A percentile compares a stretch with the other conserved stretches of the same genome.
Conservation (phyloP, 2,113 vertebrate species). For the Gymnarchus niloticus region DNA sequence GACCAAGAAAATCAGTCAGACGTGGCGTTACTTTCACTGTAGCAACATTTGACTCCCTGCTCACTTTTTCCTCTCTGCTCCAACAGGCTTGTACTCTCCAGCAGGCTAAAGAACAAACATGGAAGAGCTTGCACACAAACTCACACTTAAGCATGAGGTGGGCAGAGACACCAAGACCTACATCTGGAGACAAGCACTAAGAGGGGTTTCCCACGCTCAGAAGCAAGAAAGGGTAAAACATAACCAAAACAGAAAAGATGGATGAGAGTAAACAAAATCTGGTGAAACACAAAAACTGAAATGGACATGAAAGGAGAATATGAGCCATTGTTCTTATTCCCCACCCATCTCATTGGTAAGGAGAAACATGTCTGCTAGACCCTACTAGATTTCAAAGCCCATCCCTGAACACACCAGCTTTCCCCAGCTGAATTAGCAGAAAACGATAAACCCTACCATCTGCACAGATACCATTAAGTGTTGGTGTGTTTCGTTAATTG, state of each 20-base stretch:
- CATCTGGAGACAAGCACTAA: background rate
- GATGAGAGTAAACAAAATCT: conserved; percentile 11
- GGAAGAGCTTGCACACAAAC: conserved; percentile 4
- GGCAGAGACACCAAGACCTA: conserved; percentile 8
- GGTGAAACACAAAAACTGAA: conserved; percentile 3
- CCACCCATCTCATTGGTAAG: conserved; percentile 7
- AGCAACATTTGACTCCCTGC: background rate
- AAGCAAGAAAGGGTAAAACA: conserved; percentile 16
- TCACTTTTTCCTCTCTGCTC: background rate
- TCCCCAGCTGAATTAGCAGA: background rate
- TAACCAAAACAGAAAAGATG: background rate
- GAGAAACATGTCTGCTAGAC: background rate
- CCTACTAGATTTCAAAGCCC: background rate
- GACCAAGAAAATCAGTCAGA: background rate
- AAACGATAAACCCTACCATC: background rate
- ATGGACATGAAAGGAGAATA: conserved; percentile 18
- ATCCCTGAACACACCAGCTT: background rate
- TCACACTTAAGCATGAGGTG: conserved; percentile 17
- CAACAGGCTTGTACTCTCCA: background rate
- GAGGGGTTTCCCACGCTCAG: conserved; percentile 22
- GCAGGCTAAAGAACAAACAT: background rate
- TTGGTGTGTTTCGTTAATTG: background rate
- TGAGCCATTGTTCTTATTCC: background rate
- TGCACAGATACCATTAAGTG: background rate
- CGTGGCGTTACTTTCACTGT: background rate